Evolutionary conservation across 1,140 invertebrate genomes (phyloP), one percentile per base, ranked within the genome.

Genomic region (Hyphantria cunea): DNA sequence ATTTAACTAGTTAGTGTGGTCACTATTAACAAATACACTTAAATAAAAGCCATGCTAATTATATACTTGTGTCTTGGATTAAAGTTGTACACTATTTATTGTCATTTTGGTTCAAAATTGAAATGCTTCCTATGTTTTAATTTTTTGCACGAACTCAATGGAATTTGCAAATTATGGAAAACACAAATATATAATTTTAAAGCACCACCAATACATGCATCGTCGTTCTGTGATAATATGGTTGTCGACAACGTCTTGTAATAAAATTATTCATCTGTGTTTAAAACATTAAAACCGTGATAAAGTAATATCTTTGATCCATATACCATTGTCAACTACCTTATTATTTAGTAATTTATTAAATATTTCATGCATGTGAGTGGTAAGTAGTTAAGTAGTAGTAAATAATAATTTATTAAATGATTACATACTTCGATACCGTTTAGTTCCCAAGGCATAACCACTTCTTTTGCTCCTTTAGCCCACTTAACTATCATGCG

Each of bases 401-500:
- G 25, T 49, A 37, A 13, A 48, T 37, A 37, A 7, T 25, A 25
- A 25, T 34, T 64, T 63, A 66, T 72, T 77, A 25, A 25, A 25
- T 25, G 17, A 25, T 25, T 84, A 90, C 88, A 86, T 90, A 90
- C 88, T 77, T 82, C 79, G 63, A 75, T 68, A 78, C 73, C 74
- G 77, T 86, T 80, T 71, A 90, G 85, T 88, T 89, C 84, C 84
- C 85, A 89, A 88, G 88, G 88, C 85, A 90, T 84, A 79, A 84
- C 74, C 73, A 90, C 88, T 82, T 72, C 85, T 70, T 78, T 89
- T 69, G 86, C 86, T 72, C 80, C 86, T 75, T 89, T 89, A 70
- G 74, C 81, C 88, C 88, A 90, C 64, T 85, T 90, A 88, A 90
- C 88, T 89, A 90, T 80, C 88, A 90, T 90, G 86, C 86, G 81